Evolutionary conservation across 2,113 vertebrate species (phyloP).

Genomic region (Limnothrissa miodon): DNA sequence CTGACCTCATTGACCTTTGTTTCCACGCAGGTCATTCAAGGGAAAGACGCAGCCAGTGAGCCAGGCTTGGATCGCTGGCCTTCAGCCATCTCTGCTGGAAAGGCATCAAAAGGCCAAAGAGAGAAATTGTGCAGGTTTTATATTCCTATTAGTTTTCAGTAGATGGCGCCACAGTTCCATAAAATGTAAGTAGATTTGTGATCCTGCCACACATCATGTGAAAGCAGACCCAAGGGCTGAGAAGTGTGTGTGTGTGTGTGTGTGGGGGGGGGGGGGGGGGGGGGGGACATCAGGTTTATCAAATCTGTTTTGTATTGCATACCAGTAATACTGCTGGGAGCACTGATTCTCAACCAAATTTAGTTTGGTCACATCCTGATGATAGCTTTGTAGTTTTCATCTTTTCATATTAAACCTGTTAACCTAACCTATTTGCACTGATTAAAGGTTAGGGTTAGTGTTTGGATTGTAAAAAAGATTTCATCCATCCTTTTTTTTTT

Average conservation of each 20-base stretch:
- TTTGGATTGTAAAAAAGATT: background rate
- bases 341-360: background rate
- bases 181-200: background rate
- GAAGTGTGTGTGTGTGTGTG: too few species aligned
- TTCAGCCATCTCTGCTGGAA: background rate
- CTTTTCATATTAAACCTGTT: too few species aligned
- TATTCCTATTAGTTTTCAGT: background rate
- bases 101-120: background rate
- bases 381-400: background rate
- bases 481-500: too few species aligned
- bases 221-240: background rate
- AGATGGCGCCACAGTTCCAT: background rate
- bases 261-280: too few species aligned
- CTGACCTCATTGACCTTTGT: background rate
- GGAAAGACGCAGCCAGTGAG: background rate
- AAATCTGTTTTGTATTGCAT: background rate
- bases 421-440: background rate
- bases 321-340: background rate
- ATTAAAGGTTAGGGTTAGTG: too few species aligned
- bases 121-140: background rate
- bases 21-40: background rate
- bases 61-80: background rate
- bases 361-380: background rate
- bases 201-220: background rate
- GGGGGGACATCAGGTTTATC: background rate